Percentiles rank a stretch among this genome's conserved stretches.
Conservation (phyloP, 1,140 invertebrate species). For the Lepidurus apus region DNA sequence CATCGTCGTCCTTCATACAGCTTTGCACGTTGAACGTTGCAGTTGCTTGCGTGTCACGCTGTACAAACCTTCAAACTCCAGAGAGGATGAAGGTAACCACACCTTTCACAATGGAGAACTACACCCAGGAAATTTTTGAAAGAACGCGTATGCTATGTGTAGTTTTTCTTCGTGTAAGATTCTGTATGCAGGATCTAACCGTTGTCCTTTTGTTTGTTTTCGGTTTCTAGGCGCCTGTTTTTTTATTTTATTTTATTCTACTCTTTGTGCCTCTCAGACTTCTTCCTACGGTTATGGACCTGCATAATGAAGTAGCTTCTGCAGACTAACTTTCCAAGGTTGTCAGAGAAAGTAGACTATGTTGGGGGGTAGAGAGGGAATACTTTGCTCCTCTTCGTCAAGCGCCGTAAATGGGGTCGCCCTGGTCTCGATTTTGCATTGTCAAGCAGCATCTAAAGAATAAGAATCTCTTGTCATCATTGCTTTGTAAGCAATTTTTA, state of each 20-base stretch:
- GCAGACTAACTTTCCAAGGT: too few species aligned
- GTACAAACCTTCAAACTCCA: background rate
- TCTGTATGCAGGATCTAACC: too few species aligned
- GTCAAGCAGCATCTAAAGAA: background rate
- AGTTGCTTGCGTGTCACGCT: conserved; percentile 20
- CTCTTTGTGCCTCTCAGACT: too few species aligned
- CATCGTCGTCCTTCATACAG: background rate
- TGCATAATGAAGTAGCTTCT: too few species aligned
- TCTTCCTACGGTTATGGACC: too few species aligned
- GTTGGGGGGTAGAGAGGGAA: too few species aligned
- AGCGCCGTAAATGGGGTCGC: background rate
- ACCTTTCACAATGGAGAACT: background rate
- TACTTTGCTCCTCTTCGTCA: background rate
- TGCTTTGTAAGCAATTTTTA: background rate
- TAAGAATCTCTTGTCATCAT: background rate
- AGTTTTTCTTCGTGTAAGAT: too few species aligned
- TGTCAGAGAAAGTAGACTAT: too few species aligned
- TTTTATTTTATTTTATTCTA: too few species aligned
- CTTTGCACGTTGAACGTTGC: background rate
- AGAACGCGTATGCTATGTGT: background rate
- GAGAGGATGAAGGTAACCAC: background rate
- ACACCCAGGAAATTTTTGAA: background rate
- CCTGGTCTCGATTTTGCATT: background rate
- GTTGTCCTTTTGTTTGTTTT: too few species aligned
- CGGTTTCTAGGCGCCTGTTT: too few species aligned